A percentile compares a stretch with the other conserved stretches of the same genome.
These are phyloP conservation scores for Acanthiza pusilla DNA, from an alignment of 2,797 vertebrate genomes.

Conservation along the genomic window DNA sequence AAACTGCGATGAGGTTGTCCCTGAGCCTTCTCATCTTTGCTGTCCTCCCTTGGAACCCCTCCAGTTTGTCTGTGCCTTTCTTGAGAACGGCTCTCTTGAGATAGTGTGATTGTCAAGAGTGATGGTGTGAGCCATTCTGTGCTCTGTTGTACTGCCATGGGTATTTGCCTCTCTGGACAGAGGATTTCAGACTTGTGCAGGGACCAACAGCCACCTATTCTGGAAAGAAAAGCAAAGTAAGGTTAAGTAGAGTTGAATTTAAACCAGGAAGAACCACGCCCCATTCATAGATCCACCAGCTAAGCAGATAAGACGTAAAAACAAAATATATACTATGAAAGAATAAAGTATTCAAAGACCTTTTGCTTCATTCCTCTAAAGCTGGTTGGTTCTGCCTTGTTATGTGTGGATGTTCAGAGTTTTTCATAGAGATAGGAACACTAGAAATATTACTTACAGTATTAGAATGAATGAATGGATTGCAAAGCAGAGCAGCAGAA, in stretches of 20 bases:
- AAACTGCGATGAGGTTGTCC: background rate
- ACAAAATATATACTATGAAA: background rate
- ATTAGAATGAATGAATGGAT: background rate
- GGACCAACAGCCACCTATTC: background rate
- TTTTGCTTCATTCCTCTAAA: background rate
- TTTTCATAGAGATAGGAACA: background rate
- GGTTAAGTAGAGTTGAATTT: background rate
- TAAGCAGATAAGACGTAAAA: background rate
- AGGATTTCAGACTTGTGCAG: background rate
- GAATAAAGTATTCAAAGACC: background rate
- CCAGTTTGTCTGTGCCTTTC: background rate
- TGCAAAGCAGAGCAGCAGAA: background rate
- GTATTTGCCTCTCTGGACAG: background rate
- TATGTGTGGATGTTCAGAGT: background rate
- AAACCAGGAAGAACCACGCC: accelerated
- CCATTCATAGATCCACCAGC: background rate
- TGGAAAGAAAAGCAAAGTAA: background rate
- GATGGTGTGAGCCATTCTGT: background rate
- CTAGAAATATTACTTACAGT: background rate
- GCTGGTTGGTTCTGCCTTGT: background rate
- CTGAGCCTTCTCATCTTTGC: background rate
- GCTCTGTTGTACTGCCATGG: background rate
- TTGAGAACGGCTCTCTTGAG: background rate
- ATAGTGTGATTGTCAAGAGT: background rate
- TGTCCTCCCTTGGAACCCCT: background rate